These are phyloP conservation scores for Blastobasis adustella DNA, from an alignment of 2,888 invertebrate species.

Conservation along the genomic window DNA sequence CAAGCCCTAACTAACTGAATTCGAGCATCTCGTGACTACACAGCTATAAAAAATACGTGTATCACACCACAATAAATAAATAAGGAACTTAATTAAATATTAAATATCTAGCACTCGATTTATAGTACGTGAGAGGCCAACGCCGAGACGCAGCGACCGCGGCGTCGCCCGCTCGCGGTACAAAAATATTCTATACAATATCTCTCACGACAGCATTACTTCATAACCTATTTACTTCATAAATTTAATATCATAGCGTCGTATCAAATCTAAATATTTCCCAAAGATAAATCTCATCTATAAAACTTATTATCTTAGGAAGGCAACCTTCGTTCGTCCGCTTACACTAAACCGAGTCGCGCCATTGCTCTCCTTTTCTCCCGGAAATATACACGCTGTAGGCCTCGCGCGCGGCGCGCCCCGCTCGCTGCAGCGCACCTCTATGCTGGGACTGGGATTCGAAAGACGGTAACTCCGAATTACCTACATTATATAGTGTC, in stretches of 20 bases:
- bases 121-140: too few species aligned
- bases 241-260: constrained; percentile 4
- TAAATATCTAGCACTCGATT: neutral
- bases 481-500: too few species aligned
- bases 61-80: constrained; percentile 25
- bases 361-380: too few species aligned
- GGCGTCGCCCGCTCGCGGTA: too few species aligned
- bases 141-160: too few species aligned
- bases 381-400: neutral
- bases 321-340: constrained; percentile 3
- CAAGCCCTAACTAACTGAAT: neutral
- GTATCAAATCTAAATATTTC: constrained; percentile 49
- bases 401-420: neutral
- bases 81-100: constrained; percentile 20
- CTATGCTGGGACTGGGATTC: too few species aligned
- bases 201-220: neutral
- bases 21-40: neutral
- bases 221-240: constrained; percentile 1
- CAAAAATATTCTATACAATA: neutral
- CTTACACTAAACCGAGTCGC: too few species aligned
- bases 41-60: neutral
- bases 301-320: constrained; percentile 17
- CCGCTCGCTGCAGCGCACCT: neutral
- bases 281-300: constrained; percentile 31
- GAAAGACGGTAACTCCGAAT: too few species aligned